Evolutionary conservation across 2,888 invertebrate genomes (phyloP), one percentile per base, ranked within the genome.

Genomic region (Heliconius charithonia): DNA sequence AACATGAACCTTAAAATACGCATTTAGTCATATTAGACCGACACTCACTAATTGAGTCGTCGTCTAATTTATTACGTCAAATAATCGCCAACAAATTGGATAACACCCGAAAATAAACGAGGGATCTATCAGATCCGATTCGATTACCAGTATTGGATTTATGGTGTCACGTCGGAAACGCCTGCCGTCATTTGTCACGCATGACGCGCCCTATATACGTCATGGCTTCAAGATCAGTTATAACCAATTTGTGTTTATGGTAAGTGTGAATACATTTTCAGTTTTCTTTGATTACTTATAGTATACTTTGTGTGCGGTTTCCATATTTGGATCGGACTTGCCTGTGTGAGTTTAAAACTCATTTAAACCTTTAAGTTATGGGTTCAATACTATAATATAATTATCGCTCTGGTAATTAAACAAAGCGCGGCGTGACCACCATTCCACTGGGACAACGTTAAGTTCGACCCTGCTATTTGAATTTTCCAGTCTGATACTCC

Each of bases 101-200:
- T 80, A 82, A 80, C 81, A 77, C 67, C 45, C 73, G 76, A 65
- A 75, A 80, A 75, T 78, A 76, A 79, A 80, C 78, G 79, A 80
- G 80, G 76, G 62, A 78, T 79, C 80, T 77, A 77, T 81, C 81
- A 77, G 78, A 72, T 81, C 75, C 65, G 79, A 80, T 77, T 72
- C 71, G 72, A 77, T 79, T 79, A 78, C 71, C 56, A 78, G 76
- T 75, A 78, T 80, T 76, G 72, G 81, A 81, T 81, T 81, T 81
- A 81, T 79, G 77, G 74, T 78, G 81, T 75, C 81, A 77, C 79
- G 79, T 81, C 81, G 75, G 75, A 75, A 77, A 77, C 77, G 81
- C 77, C 77, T 69, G 77, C 77, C 77, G 79, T 80, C 80, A 81
- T 81, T 79, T 81, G 81, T 81, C 81, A 81, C 77, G 75, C 59